Evolutionary conservation across 2,888 invertebrate genomes (phyloP).

Genomic region (Scaptomyza reducta): DNA sequence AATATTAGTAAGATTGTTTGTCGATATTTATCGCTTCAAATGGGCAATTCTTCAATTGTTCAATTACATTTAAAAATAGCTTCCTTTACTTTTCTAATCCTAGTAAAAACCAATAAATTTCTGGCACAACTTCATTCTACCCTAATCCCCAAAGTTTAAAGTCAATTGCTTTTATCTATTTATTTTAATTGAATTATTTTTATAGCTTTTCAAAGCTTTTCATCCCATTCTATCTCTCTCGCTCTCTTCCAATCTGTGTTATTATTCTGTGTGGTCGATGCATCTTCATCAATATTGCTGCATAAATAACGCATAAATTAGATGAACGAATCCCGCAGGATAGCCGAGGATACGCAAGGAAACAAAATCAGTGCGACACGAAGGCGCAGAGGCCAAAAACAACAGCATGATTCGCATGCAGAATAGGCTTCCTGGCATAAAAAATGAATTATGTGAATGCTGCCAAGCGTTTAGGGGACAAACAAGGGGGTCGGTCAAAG

Average conservation of each 20-base stretch:
- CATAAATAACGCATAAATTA: slow-evolving; percentile 76
- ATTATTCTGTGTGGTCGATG: background rate
- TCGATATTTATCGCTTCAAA: too few species aligned
- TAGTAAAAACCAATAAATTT: background rate
- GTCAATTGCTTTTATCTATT: slow-evolving; percentile 24
- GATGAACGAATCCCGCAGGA: slow-evolving; percentile 43
- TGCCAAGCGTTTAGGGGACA: background rate
- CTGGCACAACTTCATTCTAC: background rate
- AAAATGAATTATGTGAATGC: slow-evolving; percentile 69
- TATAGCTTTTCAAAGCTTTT: slow-evolving; percentile 34
- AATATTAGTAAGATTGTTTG: too few species aligned
- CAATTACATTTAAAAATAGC: too few species aligned
- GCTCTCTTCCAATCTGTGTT: background rate
- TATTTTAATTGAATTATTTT: slow-evolving; percentile 74
- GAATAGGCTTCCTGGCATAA: slow-evolving; percentile 52
- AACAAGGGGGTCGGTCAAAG: slow-evolving; percentile 1
- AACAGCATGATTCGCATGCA: slow-evolving; percentile 52
- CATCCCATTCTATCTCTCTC: background rate
- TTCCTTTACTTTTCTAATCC: too few species aligned
- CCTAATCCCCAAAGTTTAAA: slow-evolving; percentile 1
- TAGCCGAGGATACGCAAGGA: slow-evolving; percentile 18
- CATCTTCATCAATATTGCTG: slow-evolving; percentile 62
- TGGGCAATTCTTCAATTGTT: too few species aligned
- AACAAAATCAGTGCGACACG: slow-evolving; percentile 65
- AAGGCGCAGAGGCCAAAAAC: background rate